These are phyloP conservation scores for Leptopterna dolabrata DNA, from an alignment of 2,888 invertebrate species.

Conservation along the genomic window DNA sequence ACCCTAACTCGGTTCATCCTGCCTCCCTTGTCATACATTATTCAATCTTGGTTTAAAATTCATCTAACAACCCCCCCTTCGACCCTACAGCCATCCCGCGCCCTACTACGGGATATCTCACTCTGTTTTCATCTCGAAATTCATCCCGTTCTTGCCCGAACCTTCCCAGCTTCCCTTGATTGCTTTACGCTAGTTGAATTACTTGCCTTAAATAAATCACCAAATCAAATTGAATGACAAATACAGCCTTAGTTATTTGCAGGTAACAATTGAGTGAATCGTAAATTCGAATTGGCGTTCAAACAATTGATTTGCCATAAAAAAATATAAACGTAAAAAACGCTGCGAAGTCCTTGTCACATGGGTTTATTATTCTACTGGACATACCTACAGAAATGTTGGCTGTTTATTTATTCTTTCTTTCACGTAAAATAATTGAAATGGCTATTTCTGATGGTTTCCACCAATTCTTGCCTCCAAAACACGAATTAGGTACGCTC, in stretches of 20 bases:
- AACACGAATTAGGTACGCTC: no score
- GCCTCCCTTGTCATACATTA: conserved; percentile 40
- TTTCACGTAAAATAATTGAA: no score
- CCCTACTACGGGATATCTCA: neutral
- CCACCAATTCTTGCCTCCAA: no score
- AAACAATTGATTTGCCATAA: no score
- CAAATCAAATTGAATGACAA: conserved; percentile 9
- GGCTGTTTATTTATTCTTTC: no score
- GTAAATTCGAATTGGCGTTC: neutral
- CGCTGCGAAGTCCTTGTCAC: no score
- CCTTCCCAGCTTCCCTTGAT: neutral
- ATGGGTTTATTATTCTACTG: no score
- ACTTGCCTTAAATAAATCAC: conserved; percentile 20
- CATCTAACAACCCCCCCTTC: conserved; percentile 10
- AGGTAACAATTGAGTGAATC: neutral
- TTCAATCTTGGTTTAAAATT: conserved; percentile 54
- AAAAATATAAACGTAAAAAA: no score
- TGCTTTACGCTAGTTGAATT: conserved; percentile 38
- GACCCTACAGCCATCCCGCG: neutral
- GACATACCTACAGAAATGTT: no score
- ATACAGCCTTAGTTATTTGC: neutral
- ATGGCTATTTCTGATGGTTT: no score
- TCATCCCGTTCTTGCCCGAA: conserved; percentile 9
- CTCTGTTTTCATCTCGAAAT: conserved; percentile 31
- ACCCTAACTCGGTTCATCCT: conserved; percentile 33